A percentile compares a stretch with the other conserved stretches of the same genome.
phyloP scores from a whole-genome alignment of 2,888 invertebrate genomes.

The Atherix ibis region DNA sequence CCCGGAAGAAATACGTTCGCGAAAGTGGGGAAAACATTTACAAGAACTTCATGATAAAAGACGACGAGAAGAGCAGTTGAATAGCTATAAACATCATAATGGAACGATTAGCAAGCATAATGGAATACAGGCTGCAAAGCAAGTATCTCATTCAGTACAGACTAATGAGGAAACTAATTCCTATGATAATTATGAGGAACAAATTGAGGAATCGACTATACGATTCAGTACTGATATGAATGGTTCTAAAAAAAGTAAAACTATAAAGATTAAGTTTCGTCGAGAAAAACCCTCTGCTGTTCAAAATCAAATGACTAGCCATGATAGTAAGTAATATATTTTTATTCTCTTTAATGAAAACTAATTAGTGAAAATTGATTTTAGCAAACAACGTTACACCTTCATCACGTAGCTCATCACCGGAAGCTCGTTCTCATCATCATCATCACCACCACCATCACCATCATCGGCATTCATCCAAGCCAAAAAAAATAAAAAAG shows the following conservation, averaged over 20 bases:
- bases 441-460: constrained; percentile 2
- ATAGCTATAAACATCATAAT: constrained; percentile 1
- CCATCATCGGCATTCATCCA: constrained; percentile 13
- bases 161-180: neutral
- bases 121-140: constrained; percentile 11
- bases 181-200: constrained; percentile 20
- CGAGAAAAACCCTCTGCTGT: constrained; percentile 13
- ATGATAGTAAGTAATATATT: too few species aligned
- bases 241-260: constrained; percentile 25
- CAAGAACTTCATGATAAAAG: constrained; percentile 8
- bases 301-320: too few species aligned
- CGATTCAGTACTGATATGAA: constrained; percentile 25
- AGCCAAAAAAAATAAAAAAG: constrained; percentile 17
- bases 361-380: too few species aligned
- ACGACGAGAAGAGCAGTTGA: constrained; percentile 8
- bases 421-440: neutral
- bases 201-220: constrained; percentile 27
- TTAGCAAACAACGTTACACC: too few species aligned
- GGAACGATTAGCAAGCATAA: constrained; percentile 7
- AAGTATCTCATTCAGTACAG: neutral
- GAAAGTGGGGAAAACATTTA: constrained; percentile 16
- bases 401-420: too few species aligned
- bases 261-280: constrained; percentile 31
- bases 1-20: constrained; percentile 27
- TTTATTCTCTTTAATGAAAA: too few species aligned